Base-by-base conservation (phyloP, 1,140 invertebrate species). In the Ceratitis capitata region DNA sequence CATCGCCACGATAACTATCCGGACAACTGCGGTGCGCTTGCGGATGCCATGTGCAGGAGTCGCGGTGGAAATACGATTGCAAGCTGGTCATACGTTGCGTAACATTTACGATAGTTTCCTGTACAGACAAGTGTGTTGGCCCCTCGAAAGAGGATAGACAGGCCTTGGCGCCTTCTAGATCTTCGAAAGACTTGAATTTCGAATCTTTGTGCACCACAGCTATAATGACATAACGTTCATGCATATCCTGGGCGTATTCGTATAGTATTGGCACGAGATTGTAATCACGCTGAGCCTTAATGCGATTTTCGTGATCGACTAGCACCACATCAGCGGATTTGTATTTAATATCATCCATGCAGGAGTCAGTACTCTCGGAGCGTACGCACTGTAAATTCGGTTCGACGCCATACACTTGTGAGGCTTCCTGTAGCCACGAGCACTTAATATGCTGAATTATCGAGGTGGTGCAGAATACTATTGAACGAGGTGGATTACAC, bases 381-480 rank as follows among this genome's bases (percentile, higher is more conserved):
- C 94, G 92, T 0, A 94, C 88, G 87, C 96, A 97, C 51, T 95
- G 94, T 14, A 97, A 92, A n/a, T 94, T 93, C 0, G 96, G 96
- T 85, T 95, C 93, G 0, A 97, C 92, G 1, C 96, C 95, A 87
- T 95, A 94, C 1, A 95, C 94, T 3, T 94, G 92, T 0, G 95
- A 94, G 0, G 95, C 95, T 88, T 96, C 94, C 86, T 94, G 93
- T 87, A 97, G 88, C 94, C 95, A 96, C 12, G 94, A 93, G 88
- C 97, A 97, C 88, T 97, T 97, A 45, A 94, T 93, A 47, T 94
- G 93, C 85, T 95, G 95, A 1, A 95, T 88, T 51, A 94, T 93
- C 0, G 95, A 95, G 0, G 93, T 93, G 0, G 95, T 95, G 87
- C 95, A 96, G 58, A 95, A 92, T 0, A 93, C 93, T 45, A 95